Base-by-base conservation (phyloP, 2,113 vertebrate species). In the Smithornis capensis region DNA sequence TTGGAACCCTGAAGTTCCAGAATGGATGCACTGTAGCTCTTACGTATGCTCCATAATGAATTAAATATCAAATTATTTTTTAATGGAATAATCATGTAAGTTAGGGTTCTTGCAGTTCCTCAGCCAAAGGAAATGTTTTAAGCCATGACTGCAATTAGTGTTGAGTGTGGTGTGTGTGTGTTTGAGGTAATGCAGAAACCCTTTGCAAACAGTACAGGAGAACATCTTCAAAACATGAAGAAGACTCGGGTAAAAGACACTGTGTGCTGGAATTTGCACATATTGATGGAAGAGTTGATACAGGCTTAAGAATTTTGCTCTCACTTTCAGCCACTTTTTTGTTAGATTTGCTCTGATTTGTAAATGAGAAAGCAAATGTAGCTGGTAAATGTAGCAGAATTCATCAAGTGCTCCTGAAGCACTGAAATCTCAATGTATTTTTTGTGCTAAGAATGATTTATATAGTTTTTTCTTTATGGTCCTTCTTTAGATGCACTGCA, bases 1-100 rank as follows among this genome's bases (percentile, higher is more conserved):
- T 12, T 93, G 96, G 94, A 98, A 91, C 90, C 96, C 82, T 95
- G 95, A 97, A 97, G 96, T 96, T 87, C 76, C 80, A 45, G 91
- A 91, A 88, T 21, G 38, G 96, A 96, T 93, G 91, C 42, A 37
- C 83, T 89, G 37, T 1, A 77, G 92, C 75, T 91, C 69, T 90
- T 69, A 57, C 31, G 28, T 37, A 4, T 60, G 73, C 60, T 90
- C 90, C 52, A 86, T 95, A 96, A 97, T 83, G 92, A 97, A 94
- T 79, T 89, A 84, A 84, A 80, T 71, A 83, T 37, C 89, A 70
- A 94, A 97, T 97, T 94, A 97, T 83, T 94, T 94, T 92, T 96
- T 95, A 97, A 93, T 63, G 14, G 64, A 88, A 71, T 19, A 96
- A 95, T 94, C 88, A 59, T n/a, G 73, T 80, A 94, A 96, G 91